Evolutionary conservation across 2,113 vertebrate genomes (phyloP), one percentile per base, ranked within the genome.

Genomic region (Diadophis punctatus): DNA sequence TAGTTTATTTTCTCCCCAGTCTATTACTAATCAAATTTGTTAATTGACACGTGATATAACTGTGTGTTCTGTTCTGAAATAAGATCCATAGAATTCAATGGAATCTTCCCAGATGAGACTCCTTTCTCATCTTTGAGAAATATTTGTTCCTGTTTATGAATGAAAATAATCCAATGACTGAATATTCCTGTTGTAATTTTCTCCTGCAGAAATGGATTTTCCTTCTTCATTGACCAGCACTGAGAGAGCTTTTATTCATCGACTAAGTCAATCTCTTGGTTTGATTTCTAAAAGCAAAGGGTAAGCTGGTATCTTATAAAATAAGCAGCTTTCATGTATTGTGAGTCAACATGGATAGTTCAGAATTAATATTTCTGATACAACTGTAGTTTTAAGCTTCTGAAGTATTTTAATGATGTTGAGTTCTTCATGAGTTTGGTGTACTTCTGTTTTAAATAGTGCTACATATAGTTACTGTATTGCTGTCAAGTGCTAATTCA

Each of bases 231-330:
- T 99, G 90, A 97, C 97, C 30, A 98, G 98, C 92, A 98, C 97
- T 2, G 99, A 99, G 97, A 98, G 99, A 96, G 98, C 99, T 0
- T 99, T 98, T 95, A 97, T 99, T 95, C 99, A 99, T 92, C 98
- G 98, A 2, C 80, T 98, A 68, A 98, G 98, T 89, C 98, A 98
- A 91, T 98, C 98, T n/a, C 96, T 98, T 94, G 99, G 99, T 1
- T 97, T 99, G 91, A 97, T 99, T 94, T 99, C 99, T 52, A 99
- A 98, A 97, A 99, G 99, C 95, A 98, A 97, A 97, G 99, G 99
- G 99, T 99, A 96, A 98, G 98, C 93, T 86, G 34, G 48, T 90
- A 20, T 53, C 0, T 90, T 96, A 97, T 92, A 90, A 58, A 93
- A 88, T 20, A 80, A 85, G 53, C 7, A 1, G 52, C 92, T 94